Conservation (phyloP, 2,113 vertebrate species). For the Saccopteryx bilineata region DNA sequence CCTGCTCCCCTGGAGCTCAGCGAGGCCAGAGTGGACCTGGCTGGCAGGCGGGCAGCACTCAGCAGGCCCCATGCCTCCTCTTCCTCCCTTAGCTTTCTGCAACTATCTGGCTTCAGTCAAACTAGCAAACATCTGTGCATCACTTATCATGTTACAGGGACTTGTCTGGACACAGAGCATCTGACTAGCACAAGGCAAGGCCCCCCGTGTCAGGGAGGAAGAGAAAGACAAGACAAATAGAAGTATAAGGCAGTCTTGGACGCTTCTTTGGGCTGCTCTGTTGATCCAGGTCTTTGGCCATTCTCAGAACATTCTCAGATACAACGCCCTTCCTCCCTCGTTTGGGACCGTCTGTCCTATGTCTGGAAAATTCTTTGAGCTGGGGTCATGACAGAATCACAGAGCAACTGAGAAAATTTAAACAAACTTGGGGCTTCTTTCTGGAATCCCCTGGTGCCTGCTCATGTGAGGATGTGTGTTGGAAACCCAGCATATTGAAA, state of each 20-base stretch:
- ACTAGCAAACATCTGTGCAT: background rate
- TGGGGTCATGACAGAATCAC: constrained; percentile 59
- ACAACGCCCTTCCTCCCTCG: constrained; percentile 4
- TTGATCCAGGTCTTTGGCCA: background rate
- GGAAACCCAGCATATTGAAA: background rate
- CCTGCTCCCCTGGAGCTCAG: background rate
- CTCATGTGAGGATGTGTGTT: background rate
- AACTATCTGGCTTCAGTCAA: background rate
- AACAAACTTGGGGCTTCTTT: background rate
- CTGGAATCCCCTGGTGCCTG: constrained; percentile 20
- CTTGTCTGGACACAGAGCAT: background rate
- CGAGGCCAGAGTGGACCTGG: background rate
- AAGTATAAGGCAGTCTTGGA: background rate
- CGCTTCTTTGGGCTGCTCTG: background rate
- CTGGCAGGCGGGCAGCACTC: background rate
- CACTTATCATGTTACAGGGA: background rate
- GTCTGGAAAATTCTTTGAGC: constrained; percentile 67
- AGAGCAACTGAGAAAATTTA: constrained; percentile 60
- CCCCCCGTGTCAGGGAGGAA: rapidly evolving
- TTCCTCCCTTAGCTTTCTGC: rapidly evolving
- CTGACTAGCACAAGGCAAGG: background rate
- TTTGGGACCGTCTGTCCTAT: constrained; percentile 55
- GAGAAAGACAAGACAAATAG: background rate
- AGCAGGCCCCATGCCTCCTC: rapidly evolving
- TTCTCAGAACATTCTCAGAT: constrained; percentile 47